Percentiles rank a stretch among this genome's conserved stretches.
Evolutionary conservation across 2,888 invertebrate genomes (phyloP).

Genomic region (Rotaria socialis): DNA sequence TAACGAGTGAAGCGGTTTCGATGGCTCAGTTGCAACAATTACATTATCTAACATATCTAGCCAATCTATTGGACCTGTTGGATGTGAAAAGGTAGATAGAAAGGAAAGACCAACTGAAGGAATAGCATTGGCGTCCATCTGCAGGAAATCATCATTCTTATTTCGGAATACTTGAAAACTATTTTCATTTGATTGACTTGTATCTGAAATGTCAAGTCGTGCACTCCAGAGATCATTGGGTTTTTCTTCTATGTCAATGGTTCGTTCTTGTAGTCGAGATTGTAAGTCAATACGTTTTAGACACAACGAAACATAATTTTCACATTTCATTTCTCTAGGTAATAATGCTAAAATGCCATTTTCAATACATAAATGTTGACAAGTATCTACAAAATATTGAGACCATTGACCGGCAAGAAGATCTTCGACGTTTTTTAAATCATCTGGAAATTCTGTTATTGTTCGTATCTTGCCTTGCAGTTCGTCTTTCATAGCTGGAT

Average conservation of each 20-base stretch:
- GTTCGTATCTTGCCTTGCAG: background rate
- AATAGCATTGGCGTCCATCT: background rate
- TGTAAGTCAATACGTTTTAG: background rate
- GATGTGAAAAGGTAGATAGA: background rate
- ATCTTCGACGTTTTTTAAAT: background rate
- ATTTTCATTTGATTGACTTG: no score
- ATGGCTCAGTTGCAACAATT: no score
- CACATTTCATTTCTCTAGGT: background rate
- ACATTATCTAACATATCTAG: no score
- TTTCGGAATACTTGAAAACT: no score
- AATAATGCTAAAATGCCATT: background rate
- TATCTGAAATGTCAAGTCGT: no score
- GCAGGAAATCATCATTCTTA: background rate
- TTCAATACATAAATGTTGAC: background rate
- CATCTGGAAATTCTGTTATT: background rate
- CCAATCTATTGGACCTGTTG: background rate
- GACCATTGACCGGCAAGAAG: background rate
- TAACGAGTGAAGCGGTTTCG: no score
- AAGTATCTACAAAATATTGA: background rate
- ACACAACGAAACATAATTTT: slow-evolving; percentile 16
- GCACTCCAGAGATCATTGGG: no score
- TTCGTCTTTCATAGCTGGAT: background rate
- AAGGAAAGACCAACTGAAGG: no score
- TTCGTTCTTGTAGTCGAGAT: background rate
- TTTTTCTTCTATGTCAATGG: no score